phyloP scores from a whole-genome alignment of 2,113 vertebrate genomes.

The Himantopus leucocephalus region DNA sequence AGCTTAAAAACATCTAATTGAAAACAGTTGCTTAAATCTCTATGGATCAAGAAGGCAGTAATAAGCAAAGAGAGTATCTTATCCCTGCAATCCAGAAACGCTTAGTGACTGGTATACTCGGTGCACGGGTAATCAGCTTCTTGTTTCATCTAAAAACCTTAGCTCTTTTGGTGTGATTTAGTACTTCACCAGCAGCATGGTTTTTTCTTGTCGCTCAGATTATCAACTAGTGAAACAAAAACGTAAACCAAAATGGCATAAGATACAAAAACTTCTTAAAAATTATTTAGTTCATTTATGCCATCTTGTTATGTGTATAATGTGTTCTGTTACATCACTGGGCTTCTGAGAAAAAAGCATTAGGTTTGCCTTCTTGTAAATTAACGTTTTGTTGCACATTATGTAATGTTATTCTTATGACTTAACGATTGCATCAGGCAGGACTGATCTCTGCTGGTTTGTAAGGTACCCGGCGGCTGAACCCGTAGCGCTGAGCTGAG shows the following conservation, averaged over 20 bases:
- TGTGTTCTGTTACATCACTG: neutral
- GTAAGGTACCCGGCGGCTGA: neutral
- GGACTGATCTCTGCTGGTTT: neutral
- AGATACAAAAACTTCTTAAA: rapidly evolving
- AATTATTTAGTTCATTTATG: neutral
- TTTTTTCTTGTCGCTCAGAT: slow-evolving; percentile 26
- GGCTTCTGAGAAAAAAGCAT: neutral
- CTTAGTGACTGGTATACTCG: slow-evolving; percentile 62
- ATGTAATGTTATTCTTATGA: neutral
- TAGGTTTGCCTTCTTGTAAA: neutral
- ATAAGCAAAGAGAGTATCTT: slow-evolving; percentile 77
- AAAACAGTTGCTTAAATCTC: slow-evolving; percentile 82
- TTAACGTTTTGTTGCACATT: neutral
- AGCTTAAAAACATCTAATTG: slow-evolving; percentile 82
- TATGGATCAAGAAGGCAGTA: slow-evolving; percentile 75
- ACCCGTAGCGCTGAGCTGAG: neutral
- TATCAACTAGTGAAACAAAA: slow-evolving; percentile 3
- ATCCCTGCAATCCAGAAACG: slow-evolving; percentile 72
- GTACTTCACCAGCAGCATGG: neutral
- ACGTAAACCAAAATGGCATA: neutral
- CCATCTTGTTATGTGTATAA: neutral
- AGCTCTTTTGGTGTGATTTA: slow-evolving; percentile 57
- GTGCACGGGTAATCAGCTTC: slow-evolving; percentile 67
- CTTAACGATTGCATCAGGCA: neutral
- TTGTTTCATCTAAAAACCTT: slow-evolving; percentile 62